phyloP scores from a whole-genome alignment of 2,797 vertebrate species.

The Tokudaia tokunoshimensis region DNA sequence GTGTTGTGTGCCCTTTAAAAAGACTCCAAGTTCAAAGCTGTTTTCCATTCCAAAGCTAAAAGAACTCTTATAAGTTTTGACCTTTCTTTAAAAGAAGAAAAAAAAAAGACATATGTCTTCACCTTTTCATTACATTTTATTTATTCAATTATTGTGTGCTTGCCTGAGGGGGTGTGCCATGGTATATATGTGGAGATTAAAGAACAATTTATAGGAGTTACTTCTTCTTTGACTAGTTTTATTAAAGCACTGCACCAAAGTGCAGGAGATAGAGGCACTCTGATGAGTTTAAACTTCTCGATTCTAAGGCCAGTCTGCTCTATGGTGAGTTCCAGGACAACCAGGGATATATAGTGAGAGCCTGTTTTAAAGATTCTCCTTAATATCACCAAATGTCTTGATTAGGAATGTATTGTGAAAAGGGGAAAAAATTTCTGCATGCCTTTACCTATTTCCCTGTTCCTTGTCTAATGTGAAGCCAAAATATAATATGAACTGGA shows the following conservation, averaged over 20 bases:
- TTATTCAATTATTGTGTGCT: not conserved
- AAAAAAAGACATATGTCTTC: not conserved
- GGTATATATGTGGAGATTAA: not conserved
- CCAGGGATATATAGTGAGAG: not conserved
- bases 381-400: not conserved
- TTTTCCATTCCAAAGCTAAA: constrained; percentile 16
- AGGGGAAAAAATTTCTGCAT: not conserved
- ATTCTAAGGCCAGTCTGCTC: not conserved
- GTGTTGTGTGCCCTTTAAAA: not conserved
- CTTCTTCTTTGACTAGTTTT: not conserved
- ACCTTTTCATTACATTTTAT: not conserved
- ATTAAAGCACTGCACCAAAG: not conserved
- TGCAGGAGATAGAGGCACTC: not conserved
- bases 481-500: not conserved
- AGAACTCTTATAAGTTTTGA: not conserved
- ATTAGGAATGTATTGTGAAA: not conserved
- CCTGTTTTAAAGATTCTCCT: not conserved
- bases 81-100: not conserved
- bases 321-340: not conserved
- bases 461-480: not conserved
- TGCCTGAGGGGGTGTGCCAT: not conserved
- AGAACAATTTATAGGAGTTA: not conserved
- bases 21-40: not conserved
- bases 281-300: not conserved
- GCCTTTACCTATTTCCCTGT: not conserved